Evolutionary conservation across 92 coral and sea anemone species (phyloP), one percentile per base, ranked within the genome.

Genomic region (Nematostella vectensis): DNA sequence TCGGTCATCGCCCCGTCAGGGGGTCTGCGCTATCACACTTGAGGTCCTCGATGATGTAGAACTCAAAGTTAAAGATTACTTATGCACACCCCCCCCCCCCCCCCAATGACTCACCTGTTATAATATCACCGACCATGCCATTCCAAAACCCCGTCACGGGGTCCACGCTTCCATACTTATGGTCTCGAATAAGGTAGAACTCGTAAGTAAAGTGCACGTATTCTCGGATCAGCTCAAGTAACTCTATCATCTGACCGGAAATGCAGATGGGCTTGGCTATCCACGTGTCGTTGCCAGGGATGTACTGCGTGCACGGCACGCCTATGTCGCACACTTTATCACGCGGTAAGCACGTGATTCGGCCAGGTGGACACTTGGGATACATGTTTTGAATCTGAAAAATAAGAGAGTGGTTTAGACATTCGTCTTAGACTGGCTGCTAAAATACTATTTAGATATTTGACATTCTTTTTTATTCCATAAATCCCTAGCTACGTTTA

Each of bases 61-160:
- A n/a, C n/a, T n/a, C n/a, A n/a, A n/a, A n/a, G n/a, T n/a, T n/a
- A n/a, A n/a, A n/a, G n/a, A n/a, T n/a, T n/a, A n/a, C n/a, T n/a
- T n/a, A n/a, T n/a, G n/a, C n/a, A n/a, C n/a, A n/a, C n/a, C n/a
- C n/a, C n/a, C n/a, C n/a, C n/a, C n/a, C n/a, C n/a, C n/a, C n/a
- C n/a, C n/a, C n/a, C n/a, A n/a, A n/a, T n/a, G 81, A 83, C 17
- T 83, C 59, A 0, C 80, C 74, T 12, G 56, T 23, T 21, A 83
- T 8, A 18, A 83, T 29, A 25, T 83, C 94, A 3, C 85, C 85
- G 10, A 83, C 78, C 85, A 83, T 68, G 6, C 94, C 94, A 47
- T 78, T 69, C 94, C 94, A 83, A 3, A 27, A 38, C 2, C 80
- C 72, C 1, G 78, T 78, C 21, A 28, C 25, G 13, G 47, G 47